Evolutionary conservation across 2,888 invertebrate genomes (phyloP).

Genomic region (Neuroscelio doddi): DNA sequence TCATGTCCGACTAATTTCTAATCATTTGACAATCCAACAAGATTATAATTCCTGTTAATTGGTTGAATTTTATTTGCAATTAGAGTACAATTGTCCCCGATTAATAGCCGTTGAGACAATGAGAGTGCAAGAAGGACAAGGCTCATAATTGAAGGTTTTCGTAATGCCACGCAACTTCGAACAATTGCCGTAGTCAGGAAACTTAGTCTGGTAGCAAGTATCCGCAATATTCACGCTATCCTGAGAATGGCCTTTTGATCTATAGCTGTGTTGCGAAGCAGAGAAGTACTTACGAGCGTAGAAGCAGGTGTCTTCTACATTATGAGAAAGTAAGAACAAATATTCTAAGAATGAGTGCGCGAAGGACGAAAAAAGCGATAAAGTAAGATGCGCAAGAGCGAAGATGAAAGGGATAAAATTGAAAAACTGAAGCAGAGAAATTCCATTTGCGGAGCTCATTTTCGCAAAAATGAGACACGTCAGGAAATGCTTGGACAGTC

Average conservation of each 20-base stretch:
- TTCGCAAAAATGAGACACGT: too few relatives aligned
- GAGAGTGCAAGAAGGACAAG: conserved; percentile 24
- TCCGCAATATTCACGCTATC: conserved; percentile 39
- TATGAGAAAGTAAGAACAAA: conserved; percentile 26
- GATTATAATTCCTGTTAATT: conserved; percentile 22
- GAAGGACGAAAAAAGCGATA: conserved; percentile 20
- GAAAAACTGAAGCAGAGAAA: too few relatives aligned
- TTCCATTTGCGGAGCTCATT: too few relatives aligned
- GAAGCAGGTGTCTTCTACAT: conserved; percentile 15
- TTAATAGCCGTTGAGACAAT: conserved; percentile 29
- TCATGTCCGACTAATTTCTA: neutral
- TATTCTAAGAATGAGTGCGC: conserved; percentile 15
- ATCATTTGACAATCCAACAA: conserved; percentile 3
- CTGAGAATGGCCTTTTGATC: conserved; percentile 13
- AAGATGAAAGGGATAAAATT: conserved; percentile 2
- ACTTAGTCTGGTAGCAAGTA: conserved; percentile 35
- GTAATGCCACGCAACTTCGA: conserved; percentile 30
- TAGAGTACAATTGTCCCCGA: conserved; percentile 15
- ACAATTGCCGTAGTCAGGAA: conserved; percentile 42
- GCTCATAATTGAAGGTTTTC: conserved; percentile 29
- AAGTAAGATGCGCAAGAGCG: too few relatives aligned
- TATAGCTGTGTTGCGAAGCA: conserved; percentile 7
- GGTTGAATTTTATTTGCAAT: conserved; percentile 16
- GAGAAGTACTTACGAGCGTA: conserved; percentile 17
- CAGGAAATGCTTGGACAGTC: too few relatives aligned